Evolutionary conservation across 2,113 vertebrate species (phyloP).

Genomic region (Plecotus auritus): DNA sequence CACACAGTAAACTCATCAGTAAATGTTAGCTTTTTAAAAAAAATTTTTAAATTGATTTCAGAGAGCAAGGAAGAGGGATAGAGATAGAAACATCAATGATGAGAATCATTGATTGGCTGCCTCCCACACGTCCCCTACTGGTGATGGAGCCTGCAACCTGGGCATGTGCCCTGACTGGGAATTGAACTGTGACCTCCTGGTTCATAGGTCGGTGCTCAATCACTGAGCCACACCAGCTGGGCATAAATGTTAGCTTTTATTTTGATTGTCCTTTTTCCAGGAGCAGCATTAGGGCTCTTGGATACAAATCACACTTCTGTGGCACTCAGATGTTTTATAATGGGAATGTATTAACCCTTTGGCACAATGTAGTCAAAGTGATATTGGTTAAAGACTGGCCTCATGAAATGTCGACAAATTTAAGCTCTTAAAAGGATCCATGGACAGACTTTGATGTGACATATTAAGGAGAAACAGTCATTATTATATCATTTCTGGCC

Average conservation of each 20-base stretch:
- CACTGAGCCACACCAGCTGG: too few species aligned
- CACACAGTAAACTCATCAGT: neutral
- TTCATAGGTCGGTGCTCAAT: too few species aligned
- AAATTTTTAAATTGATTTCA: too few species aligned
- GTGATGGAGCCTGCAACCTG: too few species aligned
- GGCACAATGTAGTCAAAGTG: neutral
- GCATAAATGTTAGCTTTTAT: neutral
- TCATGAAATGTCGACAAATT: neutral
- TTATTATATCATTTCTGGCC: neutral
- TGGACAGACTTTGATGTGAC: neutral
- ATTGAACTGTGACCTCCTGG: too few species aligned
- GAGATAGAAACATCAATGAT: too few species aligned
- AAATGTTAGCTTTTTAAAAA: neutral
- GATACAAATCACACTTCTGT: neutral
- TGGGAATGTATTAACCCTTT: neutral
- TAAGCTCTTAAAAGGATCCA: neutral
- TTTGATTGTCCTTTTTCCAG: neutral
- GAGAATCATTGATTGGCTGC: too few species aligned
- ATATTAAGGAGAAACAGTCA: conserved; percentile 24
- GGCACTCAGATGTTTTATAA: neutral
- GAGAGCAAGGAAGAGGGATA: too few species aligned
- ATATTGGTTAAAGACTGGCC: neutral
- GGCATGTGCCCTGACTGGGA: too few species aligned
- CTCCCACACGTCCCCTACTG: too few species aligned
- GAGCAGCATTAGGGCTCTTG: neutral